These are phyloP conservation scores for Morone saxatilis DNA, from an alignment of 2,113 vertebrate genomes.

Conservation along the genomic window DNA sequence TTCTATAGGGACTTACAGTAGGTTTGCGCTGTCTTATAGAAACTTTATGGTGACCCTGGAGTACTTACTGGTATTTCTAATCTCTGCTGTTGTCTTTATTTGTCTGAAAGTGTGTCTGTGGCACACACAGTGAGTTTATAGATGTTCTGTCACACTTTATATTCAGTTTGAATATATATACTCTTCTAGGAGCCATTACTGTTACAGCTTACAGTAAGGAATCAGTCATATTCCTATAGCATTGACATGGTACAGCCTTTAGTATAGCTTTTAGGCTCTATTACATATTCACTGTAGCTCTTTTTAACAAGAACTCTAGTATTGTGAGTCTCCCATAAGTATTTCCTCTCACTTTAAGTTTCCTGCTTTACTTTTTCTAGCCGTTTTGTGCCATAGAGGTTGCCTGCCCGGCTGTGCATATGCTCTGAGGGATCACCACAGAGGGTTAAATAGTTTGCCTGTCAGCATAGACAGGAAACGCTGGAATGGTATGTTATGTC, in stretches of 20 bases:
- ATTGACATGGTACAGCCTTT: not conserved
- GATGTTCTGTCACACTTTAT: not conserved
- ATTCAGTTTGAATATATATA: not conserved
- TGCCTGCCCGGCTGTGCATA: slow-evolving; percentile 40
- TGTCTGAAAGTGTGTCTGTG: not conserved
- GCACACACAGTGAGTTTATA: not conserved
- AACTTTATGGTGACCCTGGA: slow-evolving; percentile 24
- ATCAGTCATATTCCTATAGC: not conserved
- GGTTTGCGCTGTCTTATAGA: not conserved
- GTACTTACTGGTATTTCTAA: not conserved
- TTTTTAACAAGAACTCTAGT: not conserved
- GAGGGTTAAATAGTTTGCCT: slow-evolving; percentile 82
- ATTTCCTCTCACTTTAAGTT: slow-evolving; percentile 1
- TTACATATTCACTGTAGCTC: not conserved
- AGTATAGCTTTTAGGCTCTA: not conserved
- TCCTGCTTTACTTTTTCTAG: not conserved
- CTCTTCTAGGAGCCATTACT: not conserved
- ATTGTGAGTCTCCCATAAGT: not conserved
- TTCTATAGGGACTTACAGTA: not conserved
- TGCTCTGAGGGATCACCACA: slow-evolving; percentile 66
- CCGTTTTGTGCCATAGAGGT: not conserved
- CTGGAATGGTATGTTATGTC: slow-evolving; percentile 83
- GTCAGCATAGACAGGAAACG: slow-evolving; percentile 82
- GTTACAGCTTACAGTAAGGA: not conserved
- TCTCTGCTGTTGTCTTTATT: not conserved